Evolutionary conservation across 2,113 vertebrate genomes (phyloP), one percentile per base, ranked within the genome.

Genomic region (Condylura cristata): DNA sequence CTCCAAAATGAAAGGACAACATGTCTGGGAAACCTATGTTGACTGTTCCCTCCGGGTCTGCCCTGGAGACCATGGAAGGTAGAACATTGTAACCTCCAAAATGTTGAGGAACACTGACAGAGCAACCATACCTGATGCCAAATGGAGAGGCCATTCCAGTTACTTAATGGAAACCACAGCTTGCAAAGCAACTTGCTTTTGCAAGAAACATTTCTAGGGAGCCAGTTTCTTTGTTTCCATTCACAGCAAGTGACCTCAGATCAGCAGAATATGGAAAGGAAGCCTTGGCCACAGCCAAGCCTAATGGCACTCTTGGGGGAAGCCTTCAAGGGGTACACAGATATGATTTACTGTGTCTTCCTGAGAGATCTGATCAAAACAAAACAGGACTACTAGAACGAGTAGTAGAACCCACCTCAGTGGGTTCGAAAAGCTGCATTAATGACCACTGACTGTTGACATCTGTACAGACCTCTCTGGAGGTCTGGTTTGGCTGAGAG

Each of bases 111-210:
- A 48, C 79, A 96, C 58, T 60, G 84, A 71, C 24, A 80, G 51
- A 92, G 4, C 17, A 86, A 97, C 14, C 32, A 6, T 39, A 14
- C 89, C 90, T 81, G 26, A 28, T 51, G 96, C 93, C 96, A 97
- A 93, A 95, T 56, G 48, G 53, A 91, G 89, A 93, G 85, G 78
- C 81, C 95, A 95, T 97, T 96, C 72, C 87, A 89, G 34, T 95
- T 92, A 78, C 56, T 95, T 95, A 97, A 97, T 97, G 83, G 96
- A 97, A 97, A 94, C 93, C 11, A 0, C 81, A 96, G 86, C 86
- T 96, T 95, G 89, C 93, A 97, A 96, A 87, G 28, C 46, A 95
- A 85, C 46, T 89, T 84, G 84, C 95, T 97, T 97, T 95, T 95
- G 28, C 72, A 88, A 95, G 78, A 96, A 53, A 71, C 10, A 46